Conservation (phyloP, 2,797 vertebrate species). For the Delichon dasypus region DNA sequence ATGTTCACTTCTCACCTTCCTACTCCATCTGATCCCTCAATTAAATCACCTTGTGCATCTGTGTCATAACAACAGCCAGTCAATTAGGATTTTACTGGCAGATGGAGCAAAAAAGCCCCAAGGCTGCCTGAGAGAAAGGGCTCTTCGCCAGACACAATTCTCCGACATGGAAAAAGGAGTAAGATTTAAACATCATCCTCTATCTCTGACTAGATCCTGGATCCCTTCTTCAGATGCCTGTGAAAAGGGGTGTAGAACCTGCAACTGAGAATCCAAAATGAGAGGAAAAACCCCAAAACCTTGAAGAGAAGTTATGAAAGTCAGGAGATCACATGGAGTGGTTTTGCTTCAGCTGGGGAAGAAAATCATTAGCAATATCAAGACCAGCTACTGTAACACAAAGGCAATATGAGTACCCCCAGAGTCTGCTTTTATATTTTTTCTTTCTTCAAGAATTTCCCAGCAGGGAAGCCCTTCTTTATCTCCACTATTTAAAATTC, state of each 20-base stretch:
- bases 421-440: background rate
- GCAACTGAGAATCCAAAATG: constrained; percentile 11
- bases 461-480: background rate
- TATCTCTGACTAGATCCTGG: background rate
- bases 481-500: background rate
- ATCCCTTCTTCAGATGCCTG: background rate
- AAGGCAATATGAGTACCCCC: background rate
- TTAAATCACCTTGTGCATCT: background rate
- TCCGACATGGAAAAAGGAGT: background rate
- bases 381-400: background rate
- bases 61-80: background rate
- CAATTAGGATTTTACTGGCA: constrained; percentile 6
- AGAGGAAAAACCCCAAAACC: background rate
- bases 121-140: background rate
- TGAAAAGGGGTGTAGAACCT: background rate
- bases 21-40: background rate
- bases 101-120: background rate
- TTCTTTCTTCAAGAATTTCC: background rate
- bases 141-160: background rate
- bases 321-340: background rate
- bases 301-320: background rate
- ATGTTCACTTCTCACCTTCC: background rate
- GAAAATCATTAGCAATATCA: background rate
- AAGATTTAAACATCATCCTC: background rate
- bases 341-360: background rate